Evolutionary conservation across 2,888 invertebrate species (phyloP), one percentile per base, ranked within the genome.

Genomic region (Branchipolynoe longqiensis): DNA sequence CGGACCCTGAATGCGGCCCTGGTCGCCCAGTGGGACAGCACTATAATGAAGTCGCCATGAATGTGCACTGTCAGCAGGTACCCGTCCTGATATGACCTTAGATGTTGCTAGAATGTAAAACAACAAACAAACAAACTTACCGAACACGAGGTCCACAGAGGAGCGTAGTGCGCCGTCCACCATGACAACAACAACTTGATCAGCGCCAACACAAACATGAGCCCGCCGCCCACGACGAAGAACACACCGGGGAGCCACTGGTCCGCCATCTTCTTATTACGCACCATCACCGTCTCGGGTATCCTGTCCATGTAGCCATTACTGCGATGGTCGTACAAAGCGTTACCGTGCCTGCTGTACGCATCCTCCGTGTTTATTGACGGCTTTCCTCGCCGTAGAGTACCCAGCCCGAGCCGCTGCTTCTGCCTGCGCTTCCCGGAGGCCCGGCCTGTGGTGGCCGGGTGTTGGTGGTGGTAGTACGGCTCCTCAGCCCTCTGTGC

Each of bases 251-350:
- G 78, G n/a, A 78, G 25, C n/a, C n/a, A 22, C 36, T 84, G 78
- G 56, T 84, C 84, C 14, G 54, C 56, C 4, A 84, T 22, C 28
- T 62, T 48, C 41, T 84, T 84, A 38, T 74, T 58, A 25, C 54
- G 1, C 25, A 78, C 58, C 25, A 40, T 12, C 25, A 58, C 59
- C 28, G 41, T 59, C 64, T 83, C 83, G 6, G 82, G 82, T n/a
- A 78, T 82, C 18, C 58, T 36, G 28, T 22, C 38, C 25, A 59
- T 1, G 22, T 22, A 22, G 14, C 62, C 62, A 25, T 83, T 62
- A 73, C 41, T 73, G 6, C n/a, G n/a, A n/a, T n/a, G n/a, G 6
- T 54, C 33, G 12, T 4, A 38, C 78, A 40, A n/a, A 28, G 22
- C 78, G 12, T 22, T 0, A 22, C 59, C 59, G 28, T 14, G 22